These are phyloP conservation scores for Neoascia interrupta DNA, from an alignment of 2,888 invertebrate genomes.

Conservation along the genomic window DNA sequence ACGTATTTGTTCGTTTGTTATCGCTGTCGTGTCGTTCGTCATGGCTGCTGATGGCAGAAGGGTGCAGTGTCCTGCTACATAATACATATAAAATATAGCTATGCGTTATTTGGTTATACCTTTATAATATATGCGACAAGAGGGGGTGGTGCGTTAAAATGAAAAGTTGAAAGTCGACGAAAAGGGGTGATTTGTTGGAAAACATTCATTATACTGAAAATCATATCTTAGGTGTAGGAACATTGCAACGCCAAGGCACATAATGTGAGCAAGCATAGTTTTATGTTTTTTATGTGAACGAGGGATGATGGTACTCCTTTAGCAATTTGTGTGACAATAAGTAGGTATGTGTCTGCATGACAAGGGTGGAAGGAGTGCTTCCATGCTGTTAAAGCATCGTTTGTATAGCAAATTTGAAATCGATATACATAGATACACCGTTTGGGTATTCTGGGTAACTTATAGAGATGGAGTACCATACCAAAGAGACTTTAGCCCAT, in stretches of 20 bases:
- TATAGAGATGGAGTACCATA: no score
- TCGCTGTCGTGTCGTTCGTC: conserved; percentile 47
- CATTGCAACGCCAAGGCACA: background rate
- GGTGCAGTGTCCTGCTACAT: conserved; percentile 25
- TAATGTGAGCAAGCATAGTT: conserved; percentile 5
- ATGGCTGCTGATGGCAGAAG: conserved; percentile 34
- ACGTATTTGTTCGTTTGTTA: conserved; percentile 63
- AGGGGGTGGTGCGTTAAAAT: conserved; percentile 3
- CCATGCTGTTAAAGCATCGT: no score
- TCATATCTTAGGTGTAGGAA: conserved; percentile 5
- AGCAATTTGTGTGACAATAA: background rate
- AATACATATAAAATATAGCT: no score
- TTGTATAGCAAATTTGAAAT: no score
- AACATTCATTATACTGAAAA: conserved; percentile 43
- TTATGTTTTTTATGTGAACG: no score
- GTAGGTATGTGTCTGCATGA: no score
- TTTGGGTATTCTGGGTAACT: no score
- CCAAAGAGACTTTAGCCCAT: no score
- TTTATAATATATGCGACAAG: background rate
- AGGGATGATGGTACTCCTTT: no score
- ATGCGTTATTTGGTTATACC: no score
- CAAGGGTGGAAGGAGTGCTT: no score
- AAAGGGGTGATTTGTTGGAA: conserved; percentile 67
- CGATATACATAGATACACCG: no score
- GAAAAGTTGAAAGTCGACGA: conserved; percentile 47